phyloP scores from a whole-genome alignment of 2,888 invertebrate species.

The Bembecia ichneumoniformis region DNA sequence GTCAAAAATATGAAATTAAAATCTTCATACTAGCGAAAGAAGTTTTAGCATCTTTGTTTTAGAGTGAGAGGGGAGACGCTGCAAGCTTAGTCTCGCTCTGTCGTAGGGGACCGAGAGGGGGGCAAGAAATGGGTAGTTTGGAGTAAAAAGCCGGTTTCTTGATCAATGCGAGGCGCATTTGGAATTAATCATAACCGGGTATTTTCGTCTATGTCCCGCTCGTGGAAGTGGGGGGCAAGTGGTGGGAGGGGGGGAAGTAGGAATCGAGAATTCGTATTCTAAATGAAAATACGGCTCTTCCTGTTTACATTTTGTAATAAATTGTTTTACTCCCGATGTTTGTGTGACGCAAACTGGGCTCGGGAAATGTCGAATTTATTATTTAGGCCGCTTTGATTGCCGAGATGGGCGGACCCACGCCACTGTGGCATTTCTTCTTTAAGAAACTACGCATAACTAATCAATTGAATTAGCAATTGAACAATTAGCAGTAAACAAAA shows the following conservation, averaged over 20 bases:
- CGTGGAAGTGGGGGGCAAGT: constrained; percentile 14
- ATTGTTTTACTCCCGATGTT: constrained; percentile 66
- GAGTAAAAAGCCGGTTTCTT: constrained; percentile 71
- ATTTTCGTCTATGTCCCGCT: constrained; percentile 65
- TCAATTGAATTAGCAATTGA: too few relatives aligned
- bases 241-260: constrained; percentile 26
- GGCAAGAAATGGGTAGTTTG: constrained; percentile 66
- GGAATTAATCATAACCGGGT: constrained; percentile 73
- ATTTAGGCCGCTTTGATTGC: constrained; percentile 26
- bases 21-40: constrained; percentile 74
- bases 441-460: background rate
- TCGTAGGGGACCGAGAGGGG: constrained; percentile 27
- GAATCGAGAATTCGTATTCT: constrained; percentile 66
- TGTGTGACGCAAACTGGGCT: constrained; percentile 30
- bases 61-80: constrained; percentile 63
- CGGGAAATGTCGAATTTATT: constrained; percentile 34
- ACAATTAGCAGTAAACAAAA: too few relatives aligned
- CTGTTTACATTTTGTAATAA: constrained; percentile 73
- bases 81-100: constrained; percentile 65
- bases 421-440: constrained; percentile 11
- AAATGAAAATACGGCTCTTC: constrained; percentile 72
- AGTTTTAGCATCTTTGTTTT: constrained; percentile 74
- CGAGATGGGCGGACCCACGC: constrained; percentile 4
- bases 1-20: constrained; percentile 74
- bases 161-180: constrained; percentile 72